phyloP scores from a whole-genome alignment of 2,797 vertebrate genomes.

The Leptodactylus fallax region DNA sequence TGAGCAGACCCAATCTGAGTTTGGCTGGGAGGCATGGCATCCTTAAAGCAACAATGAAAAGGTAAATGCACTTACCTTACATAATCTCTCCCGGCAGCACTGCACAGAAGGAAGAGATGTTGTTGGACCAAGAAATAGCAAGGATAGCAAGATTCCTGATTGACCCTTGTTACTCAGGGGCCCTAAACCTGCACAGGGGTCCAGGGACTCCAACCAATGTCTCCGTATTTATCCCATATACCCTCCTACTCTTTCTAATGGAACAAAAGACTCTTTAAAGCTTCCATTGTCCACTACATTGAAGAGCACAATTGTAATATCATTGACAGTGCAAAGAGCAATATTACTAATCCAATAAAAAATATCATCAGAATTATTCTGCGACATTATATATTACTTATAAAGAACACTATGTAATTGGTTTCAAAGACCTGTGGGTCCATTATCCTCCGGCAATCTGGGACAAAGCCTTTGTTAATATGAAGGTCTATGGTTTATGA shows the following conservation, averaged over 20 bases:
- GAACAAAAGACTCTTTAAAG: background rate
- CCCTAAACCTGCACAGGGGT: background rate
- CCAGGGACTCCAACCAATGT: background rate
- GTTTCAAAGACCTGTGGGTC: slow-evolving; percentile 12
- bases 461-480: background rate
- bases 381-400: background rate
- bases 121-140: no score
- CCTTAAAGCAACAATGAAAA: no score
- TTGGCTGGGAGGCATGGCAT: no score
- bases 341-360: background rate
- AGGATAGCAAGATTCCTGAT: no score
- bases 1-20: no score
- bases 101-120: no score
- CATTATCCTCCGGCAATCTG: background rate
- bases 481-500: slow-evolving; percentile 17
- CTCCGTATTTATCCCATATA: background rate
- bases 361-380: background rate
- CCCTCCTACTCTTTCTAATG: background rate
- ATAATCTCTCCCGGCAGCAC: no score
- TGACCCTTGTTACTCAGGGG: background rate
- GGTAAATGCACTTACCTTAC: no score
- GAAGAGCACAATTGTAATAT: background rate
- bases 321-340: background rate
- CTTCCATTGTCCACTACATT: background rate
- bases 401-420: background rate